A percentile compares a stretch with the other conserved stretches of the same genome.
These are phyloP conservation scores for Pangasianodon gigas DNA, from an alignment of 2,113 vertebrate species.

Conservation along the genomic window DNA sequence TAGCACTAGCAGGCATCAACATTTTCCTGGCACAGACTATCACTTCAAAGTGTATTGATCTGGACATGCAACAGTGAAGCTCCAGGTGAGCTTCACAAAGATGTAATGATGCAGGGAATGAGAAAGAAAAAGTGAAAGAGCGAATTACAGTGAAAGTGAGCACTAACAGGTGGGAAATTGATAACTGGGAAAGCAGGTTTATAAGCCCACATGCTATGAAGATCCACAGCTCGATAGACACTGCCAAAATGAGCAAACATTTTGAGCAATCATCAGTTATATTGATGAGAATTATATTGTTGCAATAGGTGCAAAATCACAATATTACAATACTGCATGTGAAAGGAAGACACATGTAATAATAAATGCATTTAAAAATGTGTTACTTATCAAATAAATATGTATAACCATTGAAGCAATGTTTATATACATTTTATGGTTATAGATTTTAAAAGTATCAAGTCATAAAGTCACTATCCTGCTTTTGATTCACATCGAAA, in stretches of 20 bases:
- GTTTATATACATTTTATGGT: no score
- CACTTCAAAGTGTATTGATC: conserved; percentile 17
- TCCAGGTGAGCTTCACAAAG: conserved; percentile 17
- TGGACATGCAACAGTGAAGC: not conserved
- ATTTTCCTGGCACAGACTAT: conserved; percentile 13
- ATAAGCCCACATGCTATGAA: not conserved
- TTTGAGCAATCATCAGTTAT: not conserved
- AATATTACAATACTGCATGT: not conserved
- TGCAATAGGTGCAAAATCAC: not conserved
- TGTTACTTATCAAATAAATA: not conserved
- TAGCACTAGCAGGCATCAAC: conserved; percentile 6
- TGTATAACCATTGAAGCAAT: no score
- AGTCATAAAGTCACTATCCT: no score
- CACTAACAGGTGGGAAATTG: conserved; percentile 3
- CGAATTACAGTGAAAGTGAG: not conserved
- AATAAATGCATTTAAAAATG: not conserved
- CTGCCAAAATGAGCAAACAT: not conserved
- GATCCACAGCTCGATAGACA: not conserved
- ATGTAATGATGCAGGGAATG: conserved; percentile 21
- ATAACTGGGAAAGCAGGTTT: not conserved
- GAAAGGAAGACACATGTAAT: not conserved
- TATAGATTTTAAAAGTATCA: no score
- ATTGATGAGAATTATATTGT: not conserved
- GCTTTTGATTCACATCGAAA: not conserved
- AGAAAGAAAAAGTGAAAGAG: not conserved